Base-by-base conservation (phyloP, 2,113 vertebrate genomes). In the Trachemys scripta region DNA sequence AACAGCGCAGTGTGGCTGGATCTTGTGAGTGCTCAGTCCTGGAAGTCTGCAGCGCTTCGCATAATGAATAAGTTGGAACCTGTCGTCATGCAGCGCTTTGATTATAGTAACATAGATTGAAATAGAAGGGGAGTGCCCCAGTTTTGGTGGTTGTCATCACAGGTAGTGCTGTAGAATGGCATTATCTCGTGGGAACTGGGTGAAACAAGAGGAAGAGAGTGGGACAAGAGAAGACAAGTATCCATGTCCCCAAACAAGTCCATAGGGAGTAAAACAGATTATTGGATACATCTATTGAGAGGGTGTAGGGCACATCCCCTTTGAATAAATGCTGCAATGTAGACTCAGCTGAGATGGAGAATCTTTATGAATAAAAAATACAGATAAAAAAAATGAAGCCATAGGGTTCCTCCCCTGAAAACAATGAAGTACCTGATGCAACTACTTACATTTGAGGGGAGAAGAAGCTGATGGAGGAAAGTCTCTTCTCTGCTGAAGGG, bases 381-480 rank as follows among this genome's bases (percentile, higher is more conserved):
- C 69, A 75, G 10, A 75, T 42, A 72, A 75, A 42, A 42, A 16
- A 65, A 42, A 75, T 75, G 38, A 24, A 42, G 38, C 38, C 69
- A 42, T 24, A 9, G n/a, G 38, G 20, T 24, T 75, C 9, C 38
- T 75, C 20, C 38, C 11, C 38, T 75, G 69, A 75, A 24, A 75
- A 42, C n/a, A 19, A 75, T 38, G 19, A 42, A 38, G 42, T 75
- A 75, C 69, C 14, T 65, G 62, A 16, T 65, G 13, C 14, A 65
- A 65, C 14, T 65, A 35, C 62, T 65, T 65, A 35, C 14, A 35
- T 65, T 65, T 65, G 50, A 93, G 87, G 38, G 83, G 17, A 76
- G 84, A 80, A 17, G n/a, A 90, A 90, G 83, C 87, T 96, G 90
- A 82, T 57, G 51, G 76, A 85, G 17, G 47, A 20, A 72, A 49